phyloP scores from a whole-genome alignment of 2,113 vertebrate genomes.

The Peucedramus taeniatus region DNA sequence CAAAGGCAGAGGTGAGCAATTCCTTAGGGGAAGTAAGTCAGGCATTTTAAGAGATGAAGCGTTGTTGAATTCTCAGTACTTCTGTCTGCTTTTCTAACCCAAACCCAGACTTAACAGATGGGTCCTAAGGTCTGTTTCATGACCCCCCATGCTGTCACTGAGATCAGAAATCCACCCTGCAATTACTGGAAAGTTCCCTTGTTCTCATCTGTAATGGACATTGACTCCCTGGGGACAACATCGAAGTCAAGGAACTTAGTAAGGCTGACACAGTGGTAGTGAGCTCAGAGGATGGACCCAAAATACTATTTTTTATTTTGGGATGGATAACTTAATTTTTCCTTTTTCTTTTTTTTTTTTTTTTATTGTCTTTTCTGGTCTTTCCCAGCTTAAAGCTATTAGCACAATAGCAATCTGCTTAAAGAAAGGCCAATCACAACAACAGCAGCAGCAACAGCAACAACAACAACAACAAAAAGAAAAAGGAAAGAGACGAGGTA shows the following conservation, averaged over 20 bases:
- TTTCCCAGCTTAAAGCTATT: background rate
- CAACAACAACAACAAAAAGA: accelerated
- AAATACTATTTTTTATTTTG: background rate
- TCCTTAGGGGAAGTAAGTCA: background rate
- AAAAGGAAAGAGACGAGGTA: background rate
- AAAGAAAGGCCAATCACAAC: background rate
- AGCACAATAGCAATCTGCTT: background rate
- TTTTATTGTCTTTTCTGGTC: background rate
- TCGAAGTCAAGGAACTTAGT: background rate
- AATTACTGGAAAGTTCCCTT: background rate
- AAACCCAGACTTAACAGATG: background rate
- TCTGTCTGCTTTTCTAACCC: background rate
- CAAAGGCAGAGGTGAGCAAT: background rate
- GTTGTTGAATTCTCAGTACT: background rate
- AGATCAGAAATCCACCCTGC: background rate
- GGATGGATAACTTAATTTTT: background rate
- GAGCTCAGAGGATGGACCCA: background rate
- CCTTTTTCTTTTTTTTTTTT: background rate
- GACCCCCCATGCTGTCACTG: background rate
- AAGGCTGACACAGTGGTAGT: background rate
- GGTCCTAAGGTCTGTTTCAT: background rate
- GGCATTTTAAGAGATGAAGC: background rate
- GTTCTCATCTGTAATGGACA: background rate
- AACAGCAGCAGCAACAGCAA: background rate
- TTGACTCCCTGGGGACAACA: background rate